Conservation (phyloP, 2,888 invertebrate species). For the Drosophila ezoana region DNA sequence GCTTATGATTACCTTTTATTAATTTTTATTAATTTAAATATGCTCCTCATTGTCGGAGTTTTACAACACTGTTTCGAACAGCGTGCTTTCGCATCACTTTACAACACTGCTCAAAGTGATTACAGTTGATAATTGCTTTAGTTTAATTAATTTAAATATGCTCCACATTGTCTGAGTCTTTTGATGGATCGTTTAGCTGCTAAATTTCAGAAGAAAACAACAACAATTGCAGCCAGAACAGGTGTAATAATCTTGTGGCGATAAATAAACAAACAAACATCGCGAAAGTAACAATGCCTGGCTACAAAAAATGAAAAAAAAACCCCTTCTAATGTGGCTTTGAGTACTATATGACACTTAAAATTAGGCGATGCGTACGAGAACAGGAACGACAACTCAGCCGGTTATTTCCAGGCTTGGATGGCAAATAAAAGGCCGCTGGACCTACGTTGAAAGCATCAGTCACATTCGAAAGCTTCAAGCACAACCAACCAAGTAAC, state of each 20-base stretch:
- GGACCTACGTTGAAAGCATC: constrained; percentile 21
- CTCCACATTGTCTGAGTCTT: neutral
- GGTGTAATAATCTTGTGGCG: constrained; percentile 20
- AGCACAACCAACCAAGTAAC: constrained; percentile 12
- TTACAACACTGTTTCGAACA: too few relatives aligned
- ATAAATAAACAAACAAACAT: constrained; percentile 24
- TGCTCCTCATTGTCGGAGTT: too few relatives aligned
- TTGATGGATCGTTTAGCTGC: neutral
- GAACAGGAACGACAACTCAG: constrained; percentile 43
- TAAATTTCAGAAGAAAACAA: neutral
- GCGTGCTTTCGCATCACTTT: neutral
- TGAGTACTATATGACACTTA: constrained; percentile 15
- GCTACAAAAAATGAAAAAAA: constrained; percentile 21
- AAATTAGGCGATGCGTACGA: constrained; percentile 28
- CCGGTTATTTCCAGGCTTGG: constrained; percentile 24
- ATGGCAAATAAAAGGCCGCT: constrained; percentile 36
- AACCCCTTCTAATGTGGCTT: constrained; percentile 31
- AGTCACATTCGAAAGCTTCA: constrained; percentile 22
- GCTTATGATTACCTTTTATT: too few relatives aligned
- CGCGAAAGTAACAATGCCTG: constrained; percentile 42
- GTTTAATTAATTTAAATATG: neutral
- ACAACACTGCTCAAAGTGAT: neutral
- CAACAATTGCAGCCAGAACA: constrained; percentile 6
- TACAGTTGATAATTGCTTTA: too few relatives aligned
- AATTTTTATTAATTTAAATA: too few relatives aligned